Percentiles rank a stretch among this genome's conserved stretches.
Conservation (phyloP, 2,113 vertebrate species). For the Pollachius pollachius region DNA sequence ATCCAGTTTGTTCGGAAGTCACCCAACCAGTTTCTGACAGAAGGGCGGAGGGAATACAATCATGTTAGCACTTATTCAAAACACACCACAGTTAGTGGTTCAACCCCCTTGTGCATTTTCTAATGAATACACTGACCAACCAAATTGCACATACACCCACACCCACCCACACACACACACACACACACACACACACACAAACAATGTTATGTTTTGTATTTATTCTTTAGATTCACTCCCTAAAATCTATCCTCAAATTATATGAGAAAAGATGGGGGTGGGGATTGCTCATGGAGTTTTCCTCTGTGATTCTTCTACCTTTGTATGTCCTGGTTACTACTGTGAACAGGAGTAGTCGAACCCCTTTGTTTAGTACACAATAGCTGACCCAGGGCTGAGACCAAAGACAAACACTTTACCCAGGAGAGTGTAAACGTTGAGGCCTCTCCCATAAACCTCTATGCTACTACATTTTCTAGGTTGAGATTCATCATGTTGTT, state of each 20-base stretch:
- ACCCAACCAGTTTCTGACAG: constrained; percentile 57
- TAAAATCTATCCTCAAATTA: background rate
- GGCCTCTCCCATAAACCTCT: too few relatives aligned
- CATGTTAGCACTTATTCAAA: constrained; percentile 5
- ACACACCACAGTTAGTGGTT: constrained; percentile 15
- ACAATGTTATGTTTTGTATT: background rate
- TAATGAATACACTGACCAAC: constrained; percentile 20
- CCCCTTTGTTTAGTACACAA: constrained; percentile 44
- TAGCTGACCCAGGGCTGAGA: constrained; percentile 14
- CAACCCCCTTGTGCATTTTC: background rate
- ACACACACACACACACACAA: too few relatives aligned
- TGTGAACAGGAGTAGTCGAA: constrained; percentile 15
- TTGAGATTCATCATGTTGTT: background rate
- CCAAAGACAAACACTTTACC: constrained; percentile 38
- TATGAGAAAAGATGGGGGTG: too few relatives aligned
- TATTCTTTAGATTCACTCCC: too few relatives aligned
- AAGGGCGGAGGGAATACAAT: constrained; percentile 33
- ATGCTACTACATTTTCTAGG: too few relatives aligned
- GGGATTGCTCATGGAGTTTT: too few relatives aligned
- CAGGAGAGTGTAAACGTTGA: background rate
- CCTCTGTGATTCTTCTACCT: too few relatives aligned
- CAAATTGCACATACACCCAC: background rate
- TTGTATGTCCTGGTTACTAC: too few relatives aligned
- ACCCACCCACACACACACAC: too few relatives aligned
- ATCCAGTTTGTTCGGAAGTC: constrained; percentile 33